Evolutionary conservation across 2,888 invertebrate genomes (phyloP), one percentile per base, ranked within the genome.

Genomic region (Hydropsyche betteni): DNA sequence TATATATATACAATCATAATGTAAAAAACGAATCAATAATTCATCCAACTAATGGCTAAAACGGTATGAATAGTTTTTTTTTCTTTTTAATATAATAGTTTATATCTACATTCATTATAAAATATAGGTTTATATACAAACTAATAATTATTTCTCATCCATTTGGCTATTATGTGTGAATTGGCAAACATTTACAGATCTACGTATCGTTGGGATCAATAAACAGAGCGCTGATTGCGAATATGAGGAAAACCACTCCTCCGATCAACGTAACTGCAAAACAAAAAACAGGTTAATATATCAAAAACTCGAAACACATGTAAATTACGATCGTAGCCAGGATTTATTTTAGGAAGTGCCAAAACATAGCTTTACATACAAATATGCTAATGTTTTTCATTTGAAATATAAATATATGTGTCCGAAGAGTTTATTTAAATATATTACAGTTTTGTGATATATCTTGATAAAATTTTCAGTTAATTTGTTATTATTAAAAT

Each of bases 241-340:
- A 99, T 80, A 96, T 86, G 78, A 99, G 88, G 88, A 99, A 99
- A 81, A 98, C 98, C 74, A 98, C 86, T 82, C 98, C 99, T 81
- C 99, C 99, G 82, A 97, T 93, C 82, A 99, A 91, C 75, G 99
- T 99, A 79, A 99, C 99, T 96, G 90, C 80, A 91, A 91, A 83
- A 81, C 82, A 83, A 83, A 81, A 83, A 81, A 80, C 81, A 76
- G 75, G 51, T 53, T 8, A 61, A 24, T 24, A 24, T 24, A 2
- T 24, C 24, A 24, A 24, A 24, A 24, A 24, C 24, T 2, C 1
- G 24, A 24, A 24, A 24, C 24, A 24, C 24, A 24, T 2, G 24
- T 24, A 24, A 24, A 24, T 2, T 24, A 24, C 24, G 2, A 24
- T 24, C 24, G 24, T 24, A 24, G 24, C 24, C 24, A 24, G 24